Conservation (phyloP, 1,140 invertebrate species). For the Orchestia grillus region DNA sequence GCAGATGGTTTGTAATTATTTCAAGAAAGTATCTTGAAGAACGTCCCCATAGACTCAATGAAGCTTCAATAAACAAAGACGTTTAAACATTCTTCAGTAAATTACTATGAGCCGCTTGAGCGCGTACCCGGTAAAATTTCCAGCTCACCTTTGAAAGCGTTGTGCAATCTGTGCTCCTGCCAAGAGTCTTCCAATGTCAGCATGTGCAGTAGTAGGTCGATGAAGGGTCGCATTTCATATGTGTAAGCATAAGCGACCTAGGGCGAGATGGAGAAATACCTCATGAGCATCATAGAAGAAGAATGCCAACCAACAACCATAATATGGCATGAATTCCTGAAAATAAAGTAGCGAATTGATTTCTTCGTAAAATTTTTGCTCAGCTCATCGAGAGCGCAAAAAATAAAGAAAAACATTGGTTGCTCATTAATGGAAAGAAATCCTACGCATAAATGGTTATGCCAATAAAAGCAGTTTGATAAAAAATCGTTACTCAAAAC, state of each 20-base stretch:
- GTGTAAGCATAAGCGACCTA: constrained; percentile 94
- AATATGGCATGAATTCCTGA: background rate
- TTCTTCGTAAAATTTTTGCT: background rate
- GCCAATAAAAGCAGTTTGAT: too few relatives aligned
- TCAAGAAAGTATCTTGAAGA: too few relatives aligned
- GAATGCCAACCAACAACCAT: background rate
- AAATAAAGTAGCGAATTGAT: too few relatives aligned
- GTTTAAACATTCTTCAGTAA: background rate
- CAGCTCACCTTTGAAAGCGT: constrained; percentile 84
- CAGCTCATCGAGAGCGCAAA: too few relatives aligned
- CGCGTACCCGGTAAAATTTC: background rate
- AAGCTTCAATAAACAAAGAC: too few relatives aligned
- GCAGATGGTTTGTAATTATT: too few relatives aligned
- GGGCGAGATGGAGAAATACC: constrained; percentile 74
- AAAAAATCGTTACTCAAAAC: too few relatives aligned
- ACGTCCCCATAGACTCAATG: too few relatives aligned
- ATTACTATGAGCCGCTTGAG: background rate
- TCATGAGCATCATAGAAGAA: background rate
- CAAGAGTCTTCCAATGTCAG: constrained; percentile 94
- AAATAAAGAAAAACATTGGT: too few relatives aligned
- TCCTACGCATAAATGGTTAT: too few relatives aligned
- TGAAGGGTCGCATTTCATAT: constrained; percentile 91
- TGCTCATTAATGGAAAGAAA: too few relatives aligned
- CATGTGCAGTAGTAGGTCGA: constrained; percentile 89
- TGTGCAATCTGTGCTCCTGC: constrained; percentile 93